Evolutionary conservation across 1,140 invertebrate genomes (phyloP), one percentile per base, ranked within the genome.

Genomic region (Drosophila persimilis): DNA sequence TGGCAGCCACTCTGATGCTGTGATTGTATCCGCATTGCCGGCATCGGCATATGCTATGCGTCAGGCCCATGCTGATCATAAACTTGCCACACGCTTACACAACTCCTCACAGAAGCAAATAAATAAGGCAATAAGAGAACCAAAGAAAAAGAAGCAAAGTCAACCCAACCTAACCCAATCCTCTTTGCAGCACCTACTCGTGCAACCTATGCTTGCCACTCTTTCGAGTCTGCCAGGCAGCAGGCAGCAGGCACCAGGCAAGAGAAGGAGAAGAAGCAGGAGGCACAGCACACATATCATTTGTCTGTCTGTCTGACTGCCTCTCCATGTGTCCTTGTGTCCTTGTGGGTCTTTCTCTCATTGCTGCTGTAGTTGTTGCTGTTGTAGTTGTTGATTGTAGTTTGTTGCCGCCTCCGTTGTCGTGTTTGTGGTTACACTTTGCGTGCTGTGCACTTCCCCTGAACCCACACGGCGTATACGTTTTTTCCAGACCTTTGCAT

Each of bases 341-440:
- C 43, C 52, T 70, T 66, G 35, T 67, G 50, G 44, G 17, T 56
- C 20, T 57, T 17, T 70, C 35, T 47, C 31, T 55, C 53, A n/a
- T 63, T 58, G 44, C 26, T 52, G 15, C 43, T 56, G 39, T 31
- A 17, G 35, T 50, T 41, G 39, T 31, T 22, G 35, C 54, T 41
- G 45, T 52, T 75, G 73, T 76, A 57, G 64, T 65, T 63, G 73
- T 76, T 84, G 65, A 85, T 84, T 70, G 66, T 70, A 70, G 66
- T 73, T 73, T 86, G 62, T 64, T 67, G 80, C 67, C 81, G 70
- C 60, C 61, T 84, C 63, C 61, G 61, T 67, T 85, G 81, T 88
- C 75, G 64, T 75, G 77, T 86, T 85, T 85, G 81, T 74, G 81
- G 81, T 85, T 85, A 77, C 65, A 81, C 67, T 85, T 69, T 73